Conservation (phyloP, 2,888 invertebrate genomes). For the Carpatolechia fugitivella region DNA sequence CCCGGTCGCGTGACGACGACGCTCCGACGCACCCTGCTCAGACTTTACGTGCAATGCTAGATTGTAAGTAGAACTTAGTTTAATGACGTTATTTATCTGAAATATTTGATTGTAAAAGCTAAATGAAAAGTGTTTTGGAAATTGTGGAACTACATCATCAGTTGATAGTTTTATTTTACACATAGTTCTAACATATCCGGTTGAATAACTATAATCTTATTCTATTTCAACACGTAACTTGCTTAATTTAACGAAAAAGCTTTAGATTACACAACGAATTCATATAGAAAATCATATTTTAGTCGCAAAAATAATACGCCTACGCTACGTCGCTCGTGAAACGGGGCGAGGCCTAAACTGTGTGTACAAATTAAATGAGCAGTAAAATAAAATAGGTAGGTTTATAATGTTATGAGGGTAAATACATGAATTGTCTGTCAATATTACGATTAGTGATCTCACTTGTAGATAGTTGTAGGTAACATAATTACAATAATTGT, state of each 20-base stretch:
- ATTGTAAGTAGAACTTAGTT: conserved; percentile 64
- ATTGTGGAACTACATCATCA: background rate
- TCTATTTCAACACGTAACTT: background rate
- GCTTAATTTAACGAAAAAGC: background rate
- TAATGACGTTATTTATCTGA: conserved; percentile 13
- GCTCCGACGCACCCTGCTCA: conserved; percentile 40
- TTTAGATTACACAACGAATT: background rate
- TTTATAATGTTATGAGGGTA: background rate
- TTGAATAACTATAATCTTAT: background rate
- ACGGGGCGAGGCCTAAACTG: conserved; percentile 14
- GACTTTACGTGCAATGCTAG: conserved; percentile 74
- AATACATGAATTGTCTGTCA: conserved; percentile 21
- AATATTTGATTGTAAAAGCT: conserved; percentile 21
- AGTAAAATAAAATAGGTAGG: background rate
- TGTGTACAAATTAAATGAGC: conserved; percentile 5
- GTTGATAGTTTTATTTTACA: background rate
- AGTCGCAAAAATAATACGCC: conserved; percentile 3
- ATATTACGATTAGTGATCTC: conserved; percentile 48
- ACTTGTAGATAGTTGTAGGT: conserved; percentile 41
- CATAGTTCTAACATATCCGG: background rate
- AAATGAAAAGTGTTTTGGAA: background rate
- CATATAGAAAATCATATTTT: background rate
- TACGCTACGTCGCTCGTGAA: background rate
- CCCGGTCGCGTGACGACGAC: conserved; percentile 65
- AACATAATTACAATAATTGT: conserved; percentile 20